Base-by-base conservation (phyloP, 2,113 vertebrate genomes). In the Channa argus region DNA sequence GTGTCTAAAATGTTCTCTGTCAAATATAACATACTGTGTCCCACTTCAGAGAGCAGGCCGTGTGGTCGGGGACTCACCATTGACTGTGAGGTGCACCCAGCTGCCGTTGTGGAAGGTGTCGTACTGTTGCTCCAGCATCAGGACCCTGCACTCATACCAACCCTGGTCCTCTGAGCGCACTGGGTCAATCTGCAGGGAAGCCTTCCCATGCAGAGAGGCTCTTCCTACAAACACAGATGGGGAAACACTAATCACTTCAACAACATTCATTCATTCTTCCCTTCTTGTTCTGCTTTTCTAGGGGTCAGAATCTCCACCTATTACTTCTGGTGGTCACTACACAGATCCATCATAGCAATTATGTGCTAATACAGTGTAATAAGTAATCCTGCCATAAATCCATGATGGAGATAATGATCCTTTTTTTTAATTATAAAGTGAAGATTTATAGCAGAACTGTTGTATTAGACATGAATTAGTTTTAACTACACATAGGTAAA, bases 31-130 rank as follows among this genome's bases (percentile, higher is more conserved):
- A 41, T 41, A 41, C 39, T 41, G 4, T 41, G 39, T 66, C 45
- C 13, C 24, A 34, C 11, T 50, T 53, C n/a, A 63, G 34, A 33
- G 38, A 33, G 36, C 43, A 6, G 50, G 34, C 15, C 8, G 36
- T 11, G 8, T 12, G 34, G 5, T 38, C 44, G 4, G 66, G 24
- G 77, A 91, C 96, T 94, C 86, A 99, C 98, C 98, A 0, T 98
- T 98, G 92, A 99, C 96, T 13, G 98, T 98, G 90, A 99, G 97
- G 82, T 99, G 97, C 75, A 98, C 97, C 97, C 98, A 99, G 95
- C 97, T 99, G 95, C 98, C 98, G 1, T 99, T 99, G 93, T 99
- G 96, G 93, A 99, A 99, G 92, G 96, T 98, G 93, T 99, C 96
- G 79, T 96, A 98, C 91, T 99, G 97, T 89, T 98, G 96, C 90